Base-by-base conservation (phyloP, 1,140 invertebrate species). In the Portunus trituberculatus region DNA sequence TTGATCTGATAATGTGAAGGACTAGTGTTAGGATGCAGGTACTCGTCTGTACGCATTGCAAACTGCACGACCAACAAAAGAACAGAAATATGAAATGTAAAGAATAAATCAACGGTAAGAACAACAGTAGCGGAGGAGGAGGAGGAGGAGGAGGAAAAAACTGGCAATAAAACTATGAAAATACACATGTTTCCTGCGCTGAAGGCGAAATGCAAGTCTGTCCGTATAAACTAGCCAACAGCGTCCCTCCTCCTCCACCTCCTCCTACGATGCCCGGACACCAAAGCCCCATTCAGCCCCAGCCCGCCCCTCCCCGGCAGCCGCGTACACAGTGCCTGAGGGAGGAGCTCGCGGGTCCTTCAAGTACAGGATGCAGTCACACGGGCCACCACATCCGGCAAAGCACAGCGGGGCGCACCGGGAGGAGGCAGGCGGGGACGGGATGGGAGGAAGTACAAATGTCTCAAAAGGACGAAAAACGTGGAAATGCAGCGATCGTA, bases 341-440 rank as follows among this genome's bases (percentile, higher is more conserved):
- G 67, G 67, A n/a, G 67, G 67, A 20, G 67, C 20, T 76, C 67
- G 67, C 6, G 67, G 67, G 12, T 76, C 20, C 8, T 8, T 76
- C 67, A n/a, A 25, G 67, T 76, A 76, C 67, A 76, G 67, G 67
- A 76, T 76, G 67, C 20, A 76, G 67, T 76, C 67, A 76, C 67
- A 76, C n/a, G 67, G 67, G 67, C 67, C 67, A 76, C 67, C 67
- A 76, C 67, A 76, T 76, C 67, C 67, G 67, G 20, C 67, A 76
- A 1, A 20, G 52, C 1, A 10, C 52, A 59, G 52, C 52, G 52
- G 52, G 52, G 12, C 3, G 2, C 3, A 10, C n/a, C 67, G 8
- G 67, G 4, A n/a, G 20, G 67, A 7, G 52, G 20, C 10, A 20
- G 52, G 20, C 10, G 52, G 52, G 20, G 20, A 59, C 52, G 20